Evolutionary conservation across 2,113 vertebrate species (phyloP).

Genomic region (Chitala chitala): DNA sequence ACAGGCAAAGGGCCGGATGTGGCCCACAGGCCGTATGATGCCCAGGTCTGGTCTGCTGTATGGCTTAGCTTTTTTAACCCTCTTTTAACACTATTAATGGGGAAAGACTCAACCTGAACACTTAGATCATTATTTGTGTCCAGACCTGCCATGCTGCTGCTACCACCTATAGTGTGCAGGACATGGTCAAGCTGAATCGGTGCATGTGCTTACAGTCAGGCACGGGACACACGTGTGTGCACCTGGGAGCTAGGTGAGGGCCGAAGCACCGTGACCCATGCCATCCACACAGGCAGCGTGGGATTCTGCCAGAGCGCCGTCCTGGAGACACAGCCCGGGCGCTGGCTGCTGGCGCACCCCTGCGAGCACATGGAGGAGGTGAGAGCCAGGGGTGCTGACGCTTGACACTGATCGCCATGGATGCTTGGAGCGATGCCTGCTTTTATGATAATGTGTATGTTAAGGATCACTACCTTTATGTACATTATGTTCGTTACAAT

Average conservation of each 20-base stretch:
- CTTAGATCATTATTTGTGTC: too few species aligned
- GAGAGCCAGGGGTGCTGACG: constrained; percentile 32
- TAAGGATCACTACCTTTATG: too few species aligned
- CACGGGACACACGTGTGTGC: constrained; percentile 77
- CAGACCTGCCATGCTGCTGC: too few species aligned
- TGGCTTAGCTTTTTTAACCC: too few species aligned
- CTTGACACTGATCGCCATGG: background rate
- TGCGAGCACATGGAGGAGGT: constrained; percentile 77
- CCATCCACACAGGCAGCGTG: constrained; percentile 67
- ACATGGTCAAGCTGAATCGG: background rate
- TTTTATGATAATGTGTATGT: too few species aligned
- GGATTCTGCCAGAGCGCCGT: constrained; percentile 83
- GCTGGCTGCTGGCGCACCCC: constrained; percentile 71
- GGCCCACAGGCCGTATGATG: too few species aligned
- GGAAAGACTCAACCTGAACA: too few species aligned
- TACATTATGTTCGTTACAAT: too few species aligned
- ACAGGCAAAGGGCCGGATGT: too few species aligned
- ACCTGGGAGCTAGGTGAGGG: constrained; percentile 83
- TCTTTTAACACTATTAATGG: too few species aligned
- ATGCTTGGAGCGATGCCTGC: background rate
- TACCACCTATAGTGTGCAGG: too few species aligned
- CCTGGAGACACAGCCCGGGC: constrained; percentile 48
- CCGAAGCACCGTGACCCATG: constrained; percentile 59
- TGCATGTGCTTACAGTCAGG: constrained; percentile 68
- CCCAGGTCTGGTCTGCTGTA: too few species aligned